These are phyloP conservation scores for Himalopsyche anomala DNA, from an alignment of 2,888 invertebrate species.

Conservation along the genomic window DNA sequence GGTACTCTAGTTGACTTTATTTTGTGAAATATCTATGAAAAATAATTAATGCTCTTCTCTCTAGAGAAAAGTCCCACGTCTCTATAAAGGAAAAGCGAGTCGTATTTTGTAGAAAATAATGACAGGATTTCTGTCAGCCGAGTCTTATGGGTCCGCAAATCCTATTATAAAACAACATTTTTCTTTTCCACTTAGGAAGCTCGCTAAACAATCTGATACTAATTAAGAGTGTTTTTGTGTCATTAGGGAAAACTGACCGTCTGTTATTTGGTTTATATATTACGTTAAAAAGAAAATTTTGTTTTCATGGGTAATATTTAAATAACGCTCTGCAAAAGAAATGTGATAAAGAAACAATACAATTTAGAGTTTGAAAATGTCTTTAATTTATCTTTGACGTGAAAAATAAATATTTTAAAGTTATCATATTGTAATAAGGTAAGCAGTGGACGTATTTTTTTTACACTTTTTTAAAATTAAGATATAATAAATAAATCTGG, in stretches of 20 bases:
- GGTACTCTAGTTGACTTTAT: neutral
- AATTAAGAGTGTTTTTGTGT: neutral
- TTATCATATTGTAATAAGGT: too few species aligned
- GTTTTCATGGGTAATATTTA: too few species aligned
- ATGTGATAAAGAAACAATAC: too few species aligned
- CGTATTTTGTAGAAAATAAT: slow-evolving; percentile 11
- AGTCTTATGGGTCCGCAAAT: slow-evolving; percentile 30
- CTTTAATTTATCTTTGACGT: too few species aligned
- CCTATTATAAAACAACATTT: slow-evolving; percentile 13
- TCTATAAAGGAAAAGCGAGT: slow-evolving; percentile 2
- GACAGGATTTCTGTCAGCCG: slow-evolving; percentile 14
- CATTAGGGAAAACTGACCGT: neutral
- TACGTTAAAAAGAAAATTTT: too few species aligned
- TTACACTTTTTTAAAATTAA: too few species aligned
- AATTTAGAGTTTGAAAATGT: too few species aligned
- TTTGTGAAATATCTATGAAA: slow-evolving; percentile 7
- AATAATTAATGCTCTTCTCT: neutral
- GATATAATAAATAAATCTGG: too few species aligned
- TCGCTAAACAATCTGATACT: slow-evolving; percentile 4
- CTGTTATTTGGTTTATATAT: neutral
- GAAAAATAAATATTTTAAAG: too few species aligned
- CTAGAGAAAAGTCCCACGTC: neutral
- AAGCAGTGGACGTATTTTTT: too few species aligned
- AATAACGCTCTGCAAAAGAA: too few species aligned
- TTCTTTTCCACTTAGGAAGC: neutral